Evolutionary conservation across 2,113 vertebrate genomes (phyloP).

Genomic region (Oriolus oriolus): DNA sequence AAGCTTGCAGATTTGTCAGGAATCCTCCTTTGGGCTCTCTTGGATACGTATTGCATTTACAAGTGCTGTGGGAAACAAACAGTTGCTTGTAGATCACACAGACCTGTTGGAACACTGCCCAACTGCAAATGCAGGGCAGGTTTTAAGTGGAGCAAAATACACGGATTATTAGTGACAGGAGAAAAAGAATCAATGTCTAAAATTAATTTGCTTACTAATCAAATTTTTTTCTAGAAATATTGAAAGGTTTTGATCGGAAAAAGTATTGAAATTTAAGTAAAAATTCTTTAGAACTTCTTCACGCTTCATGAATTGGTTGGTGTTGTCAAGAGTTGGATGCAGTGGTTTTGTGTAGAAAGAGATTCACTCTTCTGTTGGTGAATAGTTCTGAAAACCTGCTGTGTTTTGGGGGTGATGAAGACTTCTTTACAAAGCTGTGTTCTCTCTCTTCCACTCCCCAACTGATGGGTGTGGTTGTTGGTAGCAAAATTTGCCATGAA

Average conservation of each 20-base stretch:
- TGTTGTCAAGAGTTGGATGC: neutral
- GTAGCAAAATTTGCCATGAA: neutral
- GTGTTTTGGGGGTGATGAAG: neutral
- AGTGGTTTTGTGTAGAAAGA: neutral
- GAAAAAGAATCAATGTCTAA: neutral
- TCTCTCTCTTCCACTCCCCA: neutral
- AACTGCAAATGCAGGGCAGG: neutral
- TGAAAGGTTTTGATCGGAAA: neutral
- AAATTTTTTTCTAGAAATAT: neutral
- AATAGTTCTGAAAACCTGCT: neutral
- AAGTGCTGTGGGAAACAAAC: neutral
- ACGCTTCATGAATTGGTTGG: fast-evolving
- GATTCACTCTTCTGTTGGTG: neutral
- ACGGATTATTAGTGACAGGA: neutral
- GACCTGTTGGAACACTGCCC: neutral
- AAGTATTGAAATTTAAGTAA: neutral
- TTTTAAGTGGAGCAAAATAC: neutral
- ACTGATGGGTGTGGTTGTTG: neutral
- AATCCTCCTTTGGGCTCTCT: neutral
- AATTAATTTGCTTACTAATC: neutral
- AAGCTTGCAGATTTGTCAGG: neutral
- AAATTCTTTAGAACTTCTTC: neutral
- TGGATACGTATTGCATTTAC: neutral
- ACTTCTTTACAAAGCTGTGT: neutral
- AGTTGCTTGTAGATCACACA: neutral